phyloP scores from a whole-genome alignment of 2,888 invertebrate genomes.

The Caenorhabditis sp. region DNA sequence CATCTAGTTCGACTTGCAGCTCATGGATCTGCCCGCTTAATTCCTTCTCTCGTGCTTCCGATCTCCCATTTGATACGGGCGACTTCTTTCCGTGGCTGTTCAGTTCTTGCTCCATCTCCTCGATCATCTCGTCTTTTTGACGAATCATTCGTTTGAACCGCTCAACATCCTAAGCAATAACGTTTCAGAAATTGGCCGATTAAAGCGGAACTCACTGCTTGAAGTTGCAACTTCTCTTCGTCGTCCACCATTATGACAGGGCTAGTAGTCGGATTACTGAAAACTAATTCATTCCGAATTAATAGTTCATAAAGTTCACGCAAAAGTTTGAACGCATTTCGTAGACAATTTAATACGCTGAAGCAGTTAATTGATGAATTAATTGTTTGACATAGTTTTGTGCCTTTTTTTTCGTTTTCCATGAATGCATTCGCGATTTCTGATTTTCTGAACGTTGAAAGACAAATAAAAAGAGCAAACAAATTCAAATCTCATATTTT shows the following conservation, averaged over 20 bases:
- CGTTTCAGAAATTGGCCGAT: not conserved
- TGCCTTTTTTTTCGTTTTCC: too few relatives aligned
- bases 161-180: conserved; percentile 37
- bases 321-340: too few relatives aligned
- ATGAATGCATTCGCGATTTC: too few relatives aligned
- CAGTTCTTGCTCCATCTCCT: conserved; percentile 52
- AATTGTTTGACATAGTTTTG: too few relatives aligned
- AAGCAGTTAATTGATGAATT: too few relatives aligned
- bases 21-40: conserved; percentile 12
- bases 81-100: not conserved
- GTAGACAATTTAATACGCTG: too few relatives aligned
- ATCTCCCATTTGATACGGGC: not conserved
- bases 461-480: too few relatives aligned
- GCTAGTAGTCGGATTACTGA: too few relatives aligned
- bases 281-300: too few relatives aligned
- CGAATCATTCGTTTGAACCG: conserved; percentile 14
- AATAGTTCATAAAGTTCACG: too few relatives aligned
- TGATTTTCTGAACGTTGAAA: too few relatives aligned
- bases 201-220: not conserved
- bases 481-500: too few relatives aligned
- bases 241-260: conserved; percentile 38
- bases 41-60: conserved; percentile 27
- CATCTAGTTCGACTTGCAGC: conserved; percentile 39
- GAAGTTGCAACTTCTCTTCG: conserved; percentile 45
- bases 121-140: conserved; percentile 54